A percentile compares a stretch with the other conserved stretches of the same genome.
These are phyloP conservation scores for Astreopora myriophthalma DNA, from an alignment of 64 coral and sea anemone species.

Conservation along the genomic window DNA sequence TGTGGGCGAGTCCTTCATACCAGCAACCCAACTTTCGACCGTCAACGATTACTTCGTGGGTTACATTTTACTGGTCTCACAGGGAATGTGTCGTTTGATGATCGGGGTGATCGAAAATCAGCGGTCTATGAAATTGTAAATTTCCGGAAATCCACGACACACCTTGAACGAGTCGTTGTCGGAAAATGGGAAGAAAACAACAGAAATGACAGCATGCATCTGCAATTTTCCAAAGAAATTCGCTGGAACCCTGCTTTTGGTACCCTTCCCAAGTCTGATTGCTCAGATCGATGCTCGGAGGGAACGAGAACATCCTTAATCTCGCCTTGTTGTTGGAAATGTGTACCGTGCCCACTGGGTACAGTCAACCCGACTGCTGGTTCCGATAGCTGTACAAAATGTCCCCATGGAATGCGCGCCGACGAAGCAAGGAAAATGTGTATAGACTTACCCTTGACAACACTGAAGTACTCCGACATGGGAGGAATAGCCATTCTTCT, in stretches of 20 bases:
- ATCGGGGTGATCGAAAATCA: neutral
- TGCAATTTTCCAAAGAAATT: neutral
- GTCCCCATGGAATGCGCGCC: neutral
- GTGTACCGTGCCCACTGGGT: constrained; percentile 25
- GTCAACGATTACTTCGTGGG: neutral
- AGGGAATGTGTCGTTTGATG: constrained; percentile 25
- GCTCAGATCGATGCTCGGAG: constrained; percentile 20
- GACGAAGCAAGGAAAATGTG: constrained; percentile 38
- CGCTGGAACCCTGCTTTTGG: neutral
- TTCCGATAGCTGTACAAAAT: constrained; percentile 62
- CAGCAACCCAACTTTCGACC: neutral
- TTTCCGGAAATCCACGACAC: neutral
- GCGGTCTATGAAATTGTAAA: constrained; percentile 38
- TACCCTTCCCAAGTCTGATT: constrained; percentile 51
- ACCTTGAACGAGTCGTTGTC: neutral
- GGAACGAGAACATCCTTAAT: constrained; percentile 46
- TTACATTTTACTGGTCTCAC: constrained; percentile 31
- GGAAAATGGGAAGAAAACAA: neutral
- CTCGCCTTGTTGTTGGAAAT: constrained; percentile 71
- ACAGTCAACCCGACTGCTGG: constrained; percentile 3
- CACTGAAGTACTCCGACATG: neutral
- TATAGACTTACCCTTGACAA: constrained; percentile 12
- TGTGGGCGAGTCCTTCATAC: neutral
- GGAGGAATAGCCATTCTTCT: constrained; percentile 20
- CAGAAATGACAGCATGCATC: neutral